Base-by-base conservation (phyloP, 2,797 vertebrate genomes). In the Acridotheres tristis region DNA sequence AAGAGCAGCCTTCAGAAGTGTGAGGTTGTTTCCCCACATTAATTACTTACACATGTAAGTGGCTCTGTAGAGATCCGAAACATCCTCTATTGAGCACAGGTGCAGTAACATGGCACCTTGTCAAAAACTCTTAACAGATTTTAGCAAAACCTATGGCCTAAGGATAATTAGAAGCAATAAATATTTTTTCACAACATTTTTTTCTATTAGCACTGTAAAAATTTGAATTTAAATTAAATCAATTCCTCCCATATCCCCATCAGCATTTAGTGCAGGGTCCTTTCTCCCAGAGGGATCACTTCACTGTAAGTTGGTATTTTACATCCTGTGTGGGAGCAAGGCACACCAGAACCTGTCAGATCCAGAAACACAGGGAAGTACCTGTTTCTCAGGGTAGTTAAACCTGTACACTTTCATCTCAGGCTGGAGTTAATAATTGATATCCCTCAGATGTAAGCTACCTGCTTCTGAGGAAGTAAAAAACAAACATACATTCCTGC, bases 351-450 rank as follows among this genome's bases (percentile, higher is more conserved):
- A 66, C 62, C 50, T 75, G 69, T 53, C 62, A 45, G 67, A 66
- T 63, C 69, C 38, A 43, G 85, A 85, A 91, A 63, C 48, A 43
- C 1, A 5, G 43, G 25, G 26, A 75, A 26, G 27, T 45, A 36
- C 32, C 40, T 61, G 58, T 38, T 25, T 43, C 47, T 73, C 38
- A 50, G 65, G 53, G 43, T 72, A 72, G 55, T 84, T 66, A 59
- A 88, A 79, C 45, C 54, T 74, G 59, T 48, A 29, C 8, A 5
- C 26, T 61, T 91, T 51, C 72, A 43, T 59, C 65, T 79, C 42
- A 45, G 80, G 42, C 32, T 36, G 50, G 26, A 80, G 93, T 96
- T 97, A 96, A 95, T 95, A 34, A 95, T 95, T 95, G 59, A 94
- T 61, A 25, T 50, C 74, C 36, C 32, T 76, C 32, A 62, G 55